Evolutionary conservation across 2,797 vertebrate species (phyloP), one percentile per base, ranked within the genome.

Genomic region (Cryptoblepharus egeriae): DNA sequence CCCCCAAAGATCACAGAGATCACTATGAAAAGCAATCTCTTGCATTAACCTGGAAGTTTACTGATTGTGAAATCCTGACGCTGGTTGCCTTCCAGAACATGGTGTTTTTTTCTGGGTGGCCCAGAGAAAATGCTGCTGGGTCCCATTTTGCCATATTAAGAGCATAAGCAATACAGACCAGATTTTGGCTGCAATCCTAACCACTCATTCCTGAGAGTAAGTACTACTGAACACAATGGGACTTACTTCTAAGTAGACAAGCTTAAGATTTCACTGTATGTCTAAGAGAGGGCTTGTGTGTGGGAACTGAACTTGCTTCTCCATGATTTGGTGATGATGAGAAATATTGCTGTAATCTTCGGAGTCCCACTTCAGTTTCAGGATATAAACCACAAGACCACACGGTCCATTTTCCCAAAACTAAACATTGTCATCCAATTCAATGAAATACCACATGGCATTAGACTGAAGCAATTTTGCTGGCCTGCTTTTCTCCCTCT

Each of bases 401-500:
- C 76, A 74, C 37, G 58, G 39, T 60, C 52, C 61, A 77, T 84
- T 79, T 73, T 61, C 49, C 63, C 70, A 37, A 67, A 60, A 52
- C 63, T 74, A 68, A 81, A 76, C 74, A 3, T 81, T 42, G 67
- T 67, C 64, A 28, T 78, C 24, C 52, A 84, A 49, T 45, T 71
- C 6, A 64, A 20, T 81, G 57, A 85, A 75, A 71, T 10, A 75
- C 65, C 26, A 3, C 60, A 28, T 30, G 72, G 39, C 73, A 85
- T 65, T 67, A 80, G 86, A 57, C 13, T 32, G 35, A 16, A 72
- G 81, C 85, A 81, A 78, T 61, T 57, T 70, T 68, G 52, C 39
- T 84, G 52, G 70, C 71, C 30, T 22, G 26, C 20, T n/a, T 82
- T 61, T 39, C 42, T 32, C 30, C 22, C 71, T 58, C 70, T 42